Percentiles rank a stretch among this genome's conserved stretches.
phyloP scores from a whole-genome alignment of 2,888 invertebrate species.

The Pasiphila rectangulata region DNA sequence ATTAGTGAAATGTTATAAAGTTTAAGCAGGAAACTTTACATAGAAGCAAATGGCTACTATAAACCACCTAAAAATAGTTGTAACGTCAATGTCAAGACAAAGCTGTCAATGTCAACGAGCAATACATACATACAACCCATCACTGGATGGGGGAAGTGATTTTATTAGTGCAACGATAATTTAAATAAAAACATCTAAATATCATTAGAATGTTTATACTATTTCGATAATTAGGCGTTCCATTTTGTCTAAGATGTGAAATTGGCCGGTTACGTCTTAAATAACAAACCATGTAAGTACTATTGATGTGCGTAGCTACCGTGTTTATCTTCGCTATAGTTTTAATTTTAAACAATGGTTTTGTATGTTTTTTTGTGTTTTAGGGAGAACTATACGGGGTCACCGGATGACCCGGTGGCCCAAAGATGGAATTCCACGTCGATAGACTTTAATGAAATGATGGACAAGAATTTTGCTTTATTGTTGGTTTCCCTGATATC shows the following conservation, averaged over 20 bases:
- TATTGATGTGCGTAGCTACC: constrained; percentile 43
- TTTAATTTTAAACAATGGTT: constrained; percentile 40
- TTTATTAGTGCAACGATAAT: neutral
- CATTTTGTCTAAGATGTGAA: constrained; percentile 57
- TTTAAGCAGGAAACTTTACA: no score
- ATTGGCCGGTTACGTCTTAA: constrained; percentile 40
- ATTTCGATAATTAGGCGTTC: constrained; percentile 36
- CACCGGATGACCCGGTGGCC: constrained; percentile 59
- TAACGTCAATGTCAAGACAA: no score
- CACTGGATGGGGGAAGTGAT: neutral
- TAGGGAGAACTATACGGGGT: constrained; percentile 64
- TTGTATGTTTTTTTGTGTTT: constrained; percentile 34
- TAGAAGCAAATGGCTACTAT: no score
- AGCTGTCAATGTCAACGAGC: no score
- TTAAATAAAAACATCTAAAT: constrained; percentile 42
- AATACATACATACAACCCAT: no score
- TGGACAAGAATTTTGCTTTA: constrained; percentile 88
- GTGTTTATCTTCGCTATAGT: constrained; percentile 50
- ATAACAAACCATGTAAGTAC: constrained; percentile 60
- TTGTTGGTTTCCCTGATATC: constrained; percentile 90
- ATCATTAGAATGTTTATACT: constrained; percentile 47
- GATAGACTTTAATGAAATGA: constrained; percentile 83
- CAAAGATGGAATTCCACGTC: constrained; percentile 82
- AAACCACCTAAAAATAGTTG: no score
- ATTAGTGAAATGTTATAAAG: no score